Evolutionary conservation across 1,140 invertebrate species (phyloP), one percentile per base, ranked within the genome.

Genomic region (Plectrocnemia conspersa): DNA sequence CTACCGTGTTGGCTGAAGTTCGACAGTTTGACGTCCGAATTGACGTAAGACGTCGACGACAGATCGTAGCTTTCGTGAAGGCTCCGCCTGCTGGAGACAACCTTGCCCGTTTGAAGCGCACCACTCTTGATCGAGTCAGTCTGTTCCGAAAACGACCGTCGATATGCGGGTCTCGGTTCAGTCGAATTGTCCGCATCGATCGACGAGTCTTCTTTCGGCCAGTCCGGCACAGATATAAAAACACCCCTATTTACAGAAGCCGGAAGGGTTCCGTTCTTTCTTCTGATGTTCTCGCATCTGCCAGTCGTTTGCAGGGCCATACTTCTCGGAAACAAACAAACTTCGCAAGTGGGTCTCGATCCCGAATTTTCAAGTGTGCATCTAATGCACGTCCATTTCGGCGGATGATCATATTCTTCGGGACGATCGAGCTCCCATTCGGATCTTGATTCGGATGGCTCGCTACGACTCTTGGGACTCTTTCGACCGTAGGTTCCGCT

Each of bases 361-460:
- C 75, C 78, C 4, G 78, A 74, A 71, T 89, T 89, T n/a, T 88
- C 74, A 19, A 89, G 67, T 0, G 86, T 89, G 64, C 86, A 89
- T 64, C 85, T 86, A 54, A 79, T 79, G 65, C 86, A 89, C 1
- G 82, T 81, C 86, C 86, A 89, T 27, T 71, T 73, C 56, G 73
- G 72, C 61, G 70, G 60, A 38, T 65, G 68, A 52, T 73, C 69
- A 48, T 72, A 73, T 41, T 73, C 72, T 38, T 72, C 73, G 2
- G 72, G 66, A 50, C 72, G 73, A 61, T 75, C 72, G 23, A 73
- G 59, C 47, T 74, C 72, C 72, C 73, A 74, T 63, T 74, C 72
- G 0, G 72, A 73, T 52, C 70, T 70, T 50, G 70, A 71, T 19
- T 72, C 69, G 10, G 55, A 24, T 22, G 66, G 68, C 41, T 67